Percentiles rank a stretch among this genome's conserved stretches.
These are phyloP conservation scores for Eudemis profundana DNA, from an alignment of 2,888 invertebrate genomes.

Conservation along the genomic window DNA sequence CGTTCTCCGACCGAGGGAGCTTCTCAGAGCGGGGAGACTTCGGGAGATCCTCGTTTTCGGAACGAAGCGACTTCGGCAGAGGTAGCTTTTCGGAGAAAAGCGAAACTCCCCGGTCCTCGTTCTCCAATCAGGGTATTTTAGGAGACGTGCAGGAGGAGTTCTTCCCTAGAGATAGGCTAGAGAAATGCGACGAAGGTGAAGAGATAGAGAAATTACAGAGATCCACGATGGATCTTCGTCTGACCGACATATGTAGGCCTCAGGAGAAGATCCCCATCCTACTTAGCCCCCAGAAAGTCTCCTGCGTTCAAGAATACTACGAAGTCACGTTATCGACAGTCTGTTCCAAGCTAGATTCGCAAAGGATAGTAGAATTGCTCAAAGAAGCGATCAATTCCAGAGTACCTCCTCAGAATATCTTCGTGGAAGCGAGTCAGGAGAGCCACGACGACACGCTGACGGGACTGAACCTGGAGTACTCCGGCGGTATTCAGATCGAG, in stretches of 20 bases:
- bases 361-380: constrained; percentile 91
- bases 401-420: constrained; percentile 88
- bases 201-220: constrained; percentile 76
- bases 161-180: constrained; percentile 68
- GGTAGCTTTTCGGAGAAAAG: constrained; percentile 78
- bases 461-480: constrained; percentile 89
- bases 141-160: constrained; percentile 79
- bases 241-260: constrained; percentile 73
- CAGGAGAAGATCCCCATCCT: constrained; percentile 73
- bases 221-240: constrained; percentile 76
- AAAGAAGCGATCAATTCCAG: constrained; percentile 92
- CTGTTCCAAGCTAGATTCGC: constrained; percentile 91
- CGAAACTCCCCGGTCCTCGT: constrained; percentile 77
- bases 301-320: constrained; percentile 80
- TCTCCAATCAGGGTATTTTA: constrained; percentile 76
- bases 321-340: constrained; percentile 92
- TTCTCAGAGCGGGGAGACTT: constrained; percentile 80
- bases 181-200: constrained; percentile 67
- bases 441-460: constrained; percentile 70
- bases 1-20: constrained; percentile 79
- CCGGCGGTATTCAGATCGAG: constrained; percentile 94
- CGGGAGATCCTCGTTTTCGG: constrained; percentile 79
- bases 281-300: constrained; percentile 74
- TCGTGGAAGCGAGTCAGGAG: constrained; percentile 75
- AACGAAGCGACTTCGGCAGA: constrained; percentile 82